phyloP scores from a whole-genome alignment of 1,140 invertebrate species.

The Pissodes strobi region DNA sequence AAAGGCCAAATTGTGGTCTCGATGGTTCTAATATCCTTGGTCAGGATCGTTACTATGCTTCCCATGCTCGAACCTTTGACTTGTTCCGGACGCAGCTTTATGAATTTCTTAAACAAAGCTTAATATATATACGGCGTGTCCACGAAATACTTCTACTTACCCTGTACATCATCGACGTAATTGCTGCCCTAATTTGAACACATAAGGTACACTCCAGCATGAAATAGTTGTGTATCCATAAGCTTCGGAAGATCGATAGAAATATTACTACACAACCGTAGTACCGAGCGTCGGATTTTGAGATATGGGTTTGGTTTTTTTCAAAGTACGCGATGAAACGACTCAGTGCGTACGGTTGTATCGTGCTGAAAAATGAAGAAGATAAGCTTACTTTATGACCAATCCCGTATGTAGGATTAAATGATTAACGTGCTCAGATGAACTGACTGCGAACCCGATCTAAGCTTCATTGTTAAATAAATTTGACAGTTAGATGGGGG shows the following conservation, averaged over 20 bases:
- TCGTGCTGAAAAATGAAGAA: conserved; percentile 3
- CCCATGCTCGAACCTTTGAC: conserved; percentile 8
- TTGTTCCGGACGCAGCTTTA: conserved; percentile 12
- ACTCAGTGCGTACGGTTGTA: conserved; percentile 20
- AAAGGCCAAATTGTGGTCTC: conserved; percentile 12
- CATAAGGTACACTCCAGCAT: conserved; percentile 15
- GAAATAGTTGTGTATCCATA: conserved; percentile 23
- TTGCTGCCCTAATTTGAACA: conserved; percentile 10
- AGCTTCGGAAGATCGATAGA: background rate
- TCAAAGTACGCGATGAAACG: conserved; percentile 20
- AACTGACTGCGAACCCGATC: no score
- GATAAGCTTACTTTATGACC: conserved; percentile 12
- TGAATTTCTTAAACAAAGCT: conserved; percentile 12
- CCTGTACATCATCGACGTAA: conserved; percentile 21
- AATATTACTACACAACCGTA: conserved; percentile 13
- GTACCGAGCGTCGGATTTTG: conserved; percentile 10
- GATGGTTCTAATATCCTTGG: conserved; percentile 21
- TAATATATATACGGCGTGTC: no score
- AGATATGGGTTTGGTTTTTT: conserved; percentile 15
- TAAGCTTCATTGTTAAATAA: no score
- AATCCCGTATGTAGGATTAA: conserved; percentile 22
- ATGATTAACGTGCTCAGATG: no score
- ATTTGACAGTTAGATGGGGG: no score
- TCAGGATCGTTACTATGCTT: conserved; percentile 17
- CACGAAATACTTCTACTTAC: conserved; percentile 9